A percentile compares a stretch with the other conserved stretches of the same genome.
Evolutionary conservation across 2,113 vertebrate genomes (phyloP).

Genomic region (Dolichotis patagonum): DNA sequence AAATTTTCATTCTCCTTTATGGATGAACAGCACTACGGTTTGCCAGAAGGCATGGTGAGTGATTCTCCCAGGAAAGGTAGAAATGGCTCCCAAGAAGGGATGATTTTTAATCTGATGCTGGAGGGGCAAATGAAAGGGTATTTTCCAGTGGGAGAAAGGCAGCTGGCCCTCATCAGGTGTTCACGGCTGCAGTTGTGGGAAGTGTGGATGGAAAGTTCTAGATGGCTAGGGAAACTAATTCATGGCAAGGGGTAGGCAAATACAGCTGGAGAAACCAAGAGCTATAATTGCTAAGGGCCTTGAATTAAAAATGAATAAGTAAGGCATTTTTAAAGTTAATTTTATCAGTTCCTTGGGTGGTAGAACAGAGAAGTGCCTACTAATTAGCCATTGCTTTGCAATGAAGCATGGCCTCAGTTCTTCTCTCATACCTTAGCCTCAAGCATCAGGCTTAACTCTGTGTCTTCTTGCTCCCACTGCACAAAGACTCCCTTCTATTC

Average conservation of each 20-base stretch:
- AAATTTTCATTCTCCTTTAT: neutral
- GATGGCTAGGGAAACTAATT: neutral
- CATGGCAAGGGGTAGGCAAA: neutral
- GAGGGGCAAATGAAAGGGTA: neutral
- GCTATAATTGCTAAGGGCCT: neutral
- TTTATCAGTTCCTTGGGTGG: neutral
- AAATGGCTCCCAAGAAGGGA: neutral
- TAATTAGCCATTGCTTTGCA: neutral
- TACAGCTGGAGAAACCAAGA: neutral
- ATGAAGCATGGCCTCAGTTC: neutral
- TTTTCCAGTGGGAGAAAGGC: constrained; percentile 13
- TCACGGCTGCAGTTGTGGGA: neutral
- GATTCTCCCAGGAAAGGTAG: constrained; percentile 31
- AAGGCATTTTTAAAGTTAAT: neutral
- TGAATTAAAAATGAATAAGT: neutral
- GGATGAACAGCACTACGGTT: neutral
- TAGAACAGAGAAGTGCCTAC: neutral
- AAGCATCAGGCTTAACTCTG: neutral
- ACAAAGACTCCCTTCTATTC: neutral
- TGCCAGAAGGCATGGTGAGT: neutral
- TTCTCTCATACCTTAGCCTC: neutral
- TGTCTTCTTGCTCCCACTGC: neutral
- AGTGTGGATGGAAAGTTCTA: neutral
- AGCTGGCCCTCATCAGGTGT: neutral
- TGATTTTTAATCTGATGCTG: constrained; percentile 27